Percentiles rank a stretch among this genome's conserved stretches.
These are phyloP conservation scores for Pithecia hirsuta DNA, from an alignment of 2,797 vertebrate species.

Conservation along the genomic window DNA sequence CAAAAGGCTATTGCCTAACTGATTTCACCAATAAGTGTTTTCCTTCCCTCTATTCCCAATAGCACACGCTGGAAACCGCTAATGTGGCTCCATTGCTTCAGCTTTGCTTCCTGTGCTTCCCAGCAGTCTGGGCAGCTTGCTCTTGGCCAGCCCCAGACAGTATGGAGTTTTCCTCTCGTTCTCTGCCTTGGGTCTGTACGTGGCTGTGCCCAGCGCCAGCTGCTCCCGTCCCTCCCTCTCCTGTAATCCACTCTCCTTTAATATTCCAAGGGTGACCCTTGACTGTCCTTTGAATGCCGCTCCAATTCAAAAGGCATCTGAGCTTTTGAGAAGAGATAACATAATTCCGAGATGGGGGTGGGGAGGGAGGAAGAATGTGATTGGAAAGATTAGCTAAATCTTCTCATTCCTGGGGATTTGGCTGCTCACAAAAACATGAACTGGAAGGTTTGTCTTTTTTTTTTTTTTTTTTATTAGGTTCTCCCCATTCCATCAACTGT, in stretches of 20 bases:
- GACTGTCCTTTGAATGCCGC: conserved; percentile 73
- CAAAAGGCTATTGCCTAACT: conserved; percentile 51
- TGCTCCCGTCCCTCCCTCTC: conserved; percentile 27
- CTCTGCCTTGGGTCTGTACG: background rate
- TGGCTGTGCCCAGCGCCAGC: background rate
- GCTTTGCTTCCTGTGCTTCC: background rate
- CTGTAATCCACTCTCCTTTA: conserved; percentile 73
- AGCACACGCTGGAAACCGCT: background rate
- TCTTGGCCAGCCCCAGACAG: background rate
- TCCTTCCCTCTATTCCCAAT: background rate
- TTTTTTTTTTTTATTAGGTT: background rate
- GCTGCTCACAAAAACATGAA: conserved; percentile 17
- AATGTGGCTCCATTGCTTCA: background rate
- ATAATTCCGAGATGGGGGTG: conserved; percentile 68
- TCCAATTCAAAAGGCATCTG: conserved; percentile 75
- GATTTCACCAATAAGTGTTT: conserved; percentile 40
- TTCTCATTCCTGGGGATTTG: conserved; percentile 53
- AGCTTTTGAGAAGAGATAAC: conserved; percentile 70
- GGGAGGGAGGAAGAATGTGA: conserved; percentile 45
- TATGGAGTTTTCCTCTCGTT: background rate
- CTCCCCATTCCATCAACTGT: background rate
- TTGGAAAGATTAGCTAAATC: conserved; percentile 73
- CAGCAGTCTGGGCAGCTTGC: background rate
- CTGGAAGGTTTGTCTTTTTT: background rate
- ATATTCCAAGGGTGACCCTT: conserved; percentile 75